Conservation (phyloP, 2,888 invertebrate genomes). For the Phengaris alcon region DNA sequence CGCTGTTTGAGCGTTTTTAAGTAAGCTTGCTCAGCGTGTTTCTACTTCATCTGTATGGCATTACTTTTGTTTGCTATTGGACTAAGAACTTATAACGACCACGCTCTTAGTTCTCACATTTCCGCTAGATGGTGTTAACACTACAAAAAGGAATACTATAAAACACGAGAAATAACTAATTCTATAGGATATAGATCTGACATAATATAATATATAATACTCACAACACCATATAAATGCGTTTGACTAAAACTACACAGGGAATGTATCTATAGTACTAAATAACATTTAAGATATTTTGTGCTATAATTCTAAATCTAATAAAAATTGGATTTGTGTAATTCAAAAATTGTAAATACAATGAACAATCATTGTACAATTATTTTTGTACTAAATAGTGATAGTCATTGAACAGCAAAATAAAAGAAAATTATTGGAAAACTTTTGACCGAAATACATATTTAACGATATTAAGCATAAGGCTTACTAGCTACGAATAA, state of each 20-base stretch:
- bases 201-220: slow-evolving; percentile 9
- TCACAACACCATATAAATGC: slow-evolving; percentile 23
- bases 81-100: not conserved
- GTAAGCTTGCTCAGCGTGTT: too few relatives aligned
- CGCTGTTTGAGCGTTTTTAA: too few relatives aligned
- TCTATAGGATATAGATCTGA: not conserved
- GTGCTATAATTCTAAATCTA: not conserved
- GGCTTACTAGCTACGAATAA: too few relatives aligned
- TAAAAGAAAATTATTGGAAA: too few relatives aligned
- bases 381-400: not conserved
- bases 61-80: not conserved
- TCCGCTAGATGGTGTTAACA: not conserved
- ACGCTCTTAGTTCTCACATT: not conserved
- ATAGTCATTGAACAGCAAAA: not conserved
- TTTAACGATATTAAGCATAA: too few relatives aligned
- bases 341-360: not conserved
- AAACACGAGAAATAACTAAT: not conserved
- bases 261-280: slow-evolving; percentile 19
- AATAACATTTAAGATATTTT: slow-evolving; percentile 7
- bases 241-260: slow-evolving; percentile 5
- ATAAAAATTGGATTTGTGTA: not conserved
- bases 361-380: not conserved
- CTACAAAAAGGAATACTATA: not conserved
- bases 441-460: too few relatives aligned
- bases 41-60: too few relatives aligned